Evolutionary conservation across 2,888 invertebrate species (phyloP), one percentile per base, ranked within the genome.

Genomic region (Fabriciana adippe): DNA sequence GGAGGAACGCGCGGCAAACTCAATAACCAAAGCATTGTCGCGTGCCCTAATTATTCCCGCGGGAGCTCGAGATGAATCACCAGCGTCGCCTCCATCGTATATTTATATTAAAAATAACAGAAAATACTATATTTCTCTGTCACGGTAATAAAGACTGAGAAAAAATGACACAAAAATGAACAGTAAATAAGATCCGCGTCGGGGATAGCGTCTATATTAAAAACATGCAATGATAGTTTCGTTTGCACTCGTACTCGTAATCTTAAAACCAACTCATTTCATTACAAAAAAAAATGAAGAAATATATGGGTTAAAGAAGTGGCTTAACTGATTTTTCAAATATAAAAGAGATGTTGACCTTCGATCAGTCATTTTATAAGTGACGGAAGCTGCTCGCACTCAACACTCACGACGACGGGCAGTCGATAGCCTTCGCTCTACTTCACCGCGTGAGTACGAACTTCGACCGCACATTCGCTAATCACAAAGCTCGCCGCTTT

Each of bases 1-100:
- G 31, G n/a, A 60, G 26, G 59, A 55, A 6, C 55, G 55, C 35
- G 59, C n/a, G 15, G 48, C n/a, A 50, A 60, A 60, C 59, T 60
- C 50, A 60, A 60, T 60, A 60, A 59, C 15, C 50, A 60, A 26
- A 60, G 31, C 26, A 16, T 21, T 21, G 50, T 48, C 26, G 26
- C 59, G 48, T 48, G 26, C 59, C 13, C 59, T 60, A 48, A 50
- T 60, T 50, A 48, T 48, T 60, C 48, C 26, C 50, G 18, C 18
- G 50, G 26, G 26, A 31, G 11, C 59, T 11, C 8, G n/a, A 26
- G 31, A 48, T 48, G 26, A 60, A 15, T 47, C 15, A 48, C 50
- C n/a, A 15, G 31, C 16, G 21, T 26, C 53, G 21, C 14, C 21
- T 26, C 14, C 53, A 21, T 1, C 53, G 53, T 53, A 26, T 53